Percentiles rank a stretch among this genome's conserved stretches.
phyloP scores from a whole-genome alignment of 1,140 invertebrate genomes.

The Zaprionus taronus region DNA sequence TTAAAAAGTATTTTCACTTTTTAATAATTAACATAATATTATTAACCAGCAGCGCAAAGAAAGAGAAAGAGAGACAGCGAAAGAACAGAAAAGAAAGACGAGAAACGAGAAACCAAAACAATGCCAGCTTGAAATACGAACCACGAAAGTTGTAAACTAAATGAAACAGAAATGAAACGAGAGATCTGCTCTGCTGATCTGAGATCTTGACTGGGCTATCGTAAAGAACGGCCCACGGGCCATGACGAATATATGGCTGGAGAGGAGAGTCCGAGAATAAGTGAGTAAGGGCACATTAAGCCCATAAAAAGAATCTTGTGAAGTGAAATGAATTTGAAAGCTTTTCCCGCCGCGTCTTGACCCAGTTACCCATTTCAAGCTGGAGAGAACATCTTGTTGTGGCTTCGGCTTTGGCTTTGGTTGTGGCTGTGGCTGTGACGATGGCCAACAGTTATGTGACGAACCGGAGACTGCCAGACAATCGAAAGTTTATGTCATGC shows the following conservation, averaged over 20 bases:
- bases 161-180: conserved; percentile 42
- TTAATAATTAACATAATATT: conserved; percentile 83
- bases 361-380: conserved; percentile 78
- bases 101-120: conserved; percentile 44
- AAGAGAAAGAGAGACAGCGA: conserved; percentile 34
- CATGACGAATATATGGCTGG: background rate
- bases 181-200: conserved; percentile 40
- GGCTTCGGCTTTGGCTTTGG: conserved; percentile 22
- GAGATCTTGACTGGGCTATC: conserved; percentile 65
- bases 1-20: conserved; percentile 77
- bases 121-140: conserved; percentile 64
- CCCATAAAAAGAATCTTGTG: conserved; percentile 68
- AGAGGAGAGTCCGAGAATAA: background rate
- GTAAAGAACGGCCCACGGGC: conserved; percentile 61
- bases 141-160: conserved; percentile 75
- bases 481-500: conserved; percentile 83
- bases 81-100: conserved; percentile 12
- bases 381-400: conserved; percentile 29
- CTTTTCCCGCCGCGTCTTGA: conserved; percentile 67
- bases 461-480: conserved; percentile 61
- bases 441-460: conserved; percentile 75
- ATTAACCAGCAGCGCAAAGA: conserved; percentile 68
- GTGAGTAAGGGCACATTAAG: conserved; percentile 53
- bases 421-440: conserved; percentile 19
- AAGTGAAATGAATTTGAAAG: conserved; percentile 78